These are phyloP conservation scores for Drosophila pandora DNA, from an alignment of 1,140 invertebrate genomes.

Conservation along the genomic window DNA sequence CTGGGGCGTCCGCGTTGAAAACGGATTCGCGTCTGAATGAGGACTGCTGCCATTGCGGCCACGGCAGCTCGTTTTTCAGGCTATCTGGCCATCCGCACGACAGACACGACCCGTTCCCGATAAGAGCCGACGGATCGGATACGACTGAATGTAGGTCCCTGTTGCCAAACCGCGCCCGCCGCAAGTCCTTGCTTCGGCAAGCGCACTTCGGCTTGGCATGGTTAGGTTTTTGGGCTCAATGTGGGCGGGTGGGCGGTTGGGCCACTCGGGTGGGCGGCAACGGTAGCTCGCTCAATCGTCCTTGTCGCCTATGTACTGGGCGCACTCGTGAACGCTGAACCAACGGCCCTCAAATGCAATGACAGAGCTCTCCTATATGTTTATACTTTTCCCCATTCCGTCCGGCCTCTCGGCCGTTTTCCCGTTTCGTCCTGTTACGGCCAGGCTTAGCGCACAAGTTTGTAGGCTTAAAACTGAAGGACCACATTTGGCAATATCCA, in stretches of 20 bases:
- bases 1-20: slow-evolving; percentile 58
- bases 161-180: slow-evolving; percentile 73
- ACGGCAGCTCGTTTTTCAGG: slow-evolving; percentile 64
- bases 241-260: slow-evolving; percentile 18
- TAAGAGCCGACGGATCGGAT: slow-evolving; percentile 39
- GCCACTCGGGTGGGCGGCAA: slow-evolving; percentile 21
- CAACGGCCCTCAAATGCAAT: slow-evolving; percentile 77
- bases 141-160: slow-evolving; percentile 77
- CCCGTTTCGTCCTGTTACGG: slow-evolving; percentile 1
- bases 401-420: neutral
- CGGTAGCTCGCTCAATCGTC: slow-evolving; percentile 51
- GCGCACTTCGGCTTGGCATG: slow-evolving; percentile 1
- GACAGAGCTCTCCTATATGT: slow-evolving; percentile 71
- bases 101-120: slow-evolving; percentile 33
- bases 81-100: slow-evolving; percentile 42
- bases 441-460: slow-evolving; percentile 68
- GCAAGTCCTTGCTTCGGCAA: slow-evolving; percentile 34
- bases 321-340: slow-evolving; percentile 39
- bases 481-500: slow-evolving; percentile 76
- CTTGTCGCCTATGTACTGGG: slow-evolving; percentile 55
- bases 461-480: slow-evolving; percentile 79
- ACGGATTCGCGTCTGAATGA: slow-evolving; percentile 73
- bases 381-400: slow-evolving; percentile 29
- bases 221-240: slow-evolving; percentile 26
- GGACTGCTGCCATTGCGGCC: slow-evolving; percentile 67